phyloP scores from a whole-genome alignment of 2,113 vertebrate genomes.

The Cyanistes caeruleus region DNA sequence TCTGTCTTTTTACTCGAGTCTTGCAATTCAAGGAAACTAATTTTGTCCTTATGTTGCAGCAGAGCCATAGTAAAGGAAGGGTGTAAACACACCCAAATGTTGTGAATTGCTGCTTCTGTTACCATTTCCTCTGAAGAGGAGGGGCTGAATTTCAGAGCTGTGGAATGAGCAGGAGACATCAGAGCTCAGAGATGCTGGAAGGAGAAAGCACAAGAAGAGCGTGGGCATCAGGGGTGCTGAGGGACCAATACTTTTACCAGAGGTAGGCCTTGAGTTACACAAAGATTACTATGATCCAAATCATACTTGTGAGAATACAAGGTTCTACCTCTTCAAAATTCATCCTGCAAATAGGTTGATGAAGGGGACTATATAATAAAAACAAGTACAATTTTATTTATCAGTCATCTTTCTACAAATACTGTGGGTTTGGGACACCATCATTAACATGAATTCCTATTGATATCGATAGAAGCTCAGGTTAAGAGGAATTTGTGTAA shows the following conservation, averaged over 20 bases:
- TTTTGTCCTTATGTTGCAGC: no score
- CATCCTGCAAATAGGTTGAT: not conserved
- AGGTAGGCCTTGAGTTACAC: not conserved
- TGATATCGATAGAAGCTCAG: not conserved
- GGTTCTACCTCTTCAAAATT: not conserved
- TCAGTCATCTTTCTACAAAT: not conserved
- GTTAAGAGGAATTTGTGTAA: not conserved
- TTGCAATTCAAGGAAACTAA: not conserved
- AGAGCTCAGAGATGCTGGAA: not conserved
- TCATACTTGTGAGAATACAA: fast-evolving
- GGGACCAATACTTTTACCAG: not conserved
- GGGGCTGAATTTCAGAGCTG: not conserved
- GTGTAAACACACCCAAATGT: not conserved
- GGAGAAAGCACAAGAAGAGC: not conserved
- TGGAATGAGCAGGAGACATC: not conserved
- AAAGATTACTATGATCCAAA: not conserved
- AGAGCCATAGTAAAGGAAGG: not conserved
- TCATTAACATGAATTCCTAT: not conserved
- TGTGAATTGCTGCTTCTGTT: not conserved
- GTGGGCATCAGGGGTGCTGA: not conserved
- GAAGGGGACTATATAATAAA: not conserved
- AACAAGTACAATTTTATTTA: not conserved
- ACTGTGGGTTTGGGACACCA: not conserved
- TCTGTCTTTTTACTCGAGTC: not conserved
- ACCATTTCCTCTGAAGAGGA: not conserved